Percentiles rank a stretch among this genome's conserved stretches.
These are phyloP conservation scores for Entomobrya proxima DNA, from an alignment of 2,888 invertebrate genomes.

Conservation along the genomic window DNA sequence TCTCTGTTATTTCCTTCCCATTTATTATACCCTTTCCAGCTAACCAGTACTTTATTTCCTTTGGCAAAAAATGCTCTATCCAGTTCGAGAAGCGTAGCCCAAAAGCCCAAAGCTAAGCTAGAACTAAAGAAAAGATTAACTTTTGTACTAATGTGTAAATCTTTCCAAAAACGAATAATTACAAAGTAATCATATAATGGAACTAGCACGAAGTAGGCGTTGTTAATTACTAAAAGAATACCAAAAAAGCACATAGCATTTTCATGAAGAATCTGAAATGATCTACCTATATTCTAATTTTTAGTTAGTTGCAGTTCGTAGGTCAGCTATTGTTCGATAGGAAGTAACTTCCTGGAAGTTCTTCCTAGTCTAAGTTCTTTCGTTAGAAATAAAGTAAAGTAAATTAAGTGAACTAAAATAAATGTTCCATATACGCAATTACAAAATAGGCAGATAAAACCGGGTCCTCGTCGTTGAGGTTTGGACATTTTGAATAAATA, in stretches of 20 bases:
- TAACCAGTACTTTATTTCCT: not conserved
- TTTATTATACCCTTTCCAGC: not conserved
- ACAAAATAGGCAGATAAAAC: too few species aligned
- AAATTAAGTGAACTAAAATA: not conserved
- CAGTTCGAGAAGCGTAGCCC: not conserved
- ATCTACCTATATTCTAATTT: not conserved
- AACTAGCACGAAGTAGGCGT: not conserved
- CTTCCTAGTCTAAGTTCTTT: not conserved
- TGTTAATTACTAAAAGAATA: not conserved
- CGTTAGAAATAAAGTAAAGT: not conserved
- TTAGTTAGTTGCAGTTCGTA: not conserved
- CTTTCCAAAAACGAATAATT: not conserved
- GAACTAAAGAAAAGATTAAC: not conserved
- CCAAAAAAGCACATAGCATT: not conserved
- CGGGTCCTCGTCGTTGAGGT: too few species aligned
- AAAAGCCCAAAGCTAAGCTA: not conserved
- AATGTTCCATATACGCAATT: not conserved
- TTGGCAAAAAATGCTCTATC: not conserved
- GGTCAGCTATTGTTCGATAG: not conserved
- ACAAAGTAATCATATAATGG: not conserved
- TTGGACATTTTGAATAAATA: too few species aligned
- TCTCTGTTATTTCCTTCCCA: not conserved
- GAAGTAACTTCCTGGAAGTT: too few species aligned
- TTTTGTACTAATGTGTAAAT: not conserved
- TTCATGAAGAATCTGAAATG: conserved; percentile 14